Base-by-base conservation (phyloP, 2,797 vertebrate genomes). In the Yasuhikotakia modesta region DNA sequence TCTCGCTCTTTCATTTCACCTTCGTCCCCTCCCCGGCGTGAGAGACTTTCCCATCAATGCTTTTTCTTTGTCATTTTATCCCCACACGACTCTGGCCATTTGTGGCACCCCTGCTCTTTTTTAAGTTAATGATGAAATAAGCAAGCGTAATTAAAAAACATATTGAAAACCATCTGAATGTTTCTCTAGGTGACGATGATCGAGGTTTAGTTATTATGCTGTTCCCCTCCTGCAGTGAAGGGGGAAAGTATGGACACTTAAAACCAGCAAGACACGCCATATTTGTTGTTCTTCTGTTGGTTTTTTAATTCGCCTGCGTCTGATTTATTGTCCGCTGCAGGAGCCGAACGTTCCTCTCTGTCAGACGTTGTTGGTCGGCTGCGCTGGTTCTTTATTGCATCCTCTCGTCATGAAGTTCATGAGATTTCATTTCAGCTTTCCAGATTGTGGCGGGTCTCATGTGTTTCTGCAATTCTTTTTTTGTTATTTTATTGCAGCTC, bases 181-280 rank as follows among this genome's bases (percentile, higher is more conserved):
- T 92, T 93, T 90, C 93, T 93, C 93, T 92, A 85, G 93, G 93
- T 79, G 92, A 91, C 90, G 90, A 93, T 94, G 92, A 93, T 90
- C 87, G 90, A 90, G 89, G 87, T 87, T 88, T 90, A 91, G 93
- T 93, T 94, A 94, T 94, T 94, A 92, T 93, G 90, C 91, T 91
- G 88, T 88, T 89, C 89, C 92, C 91, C 93, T 92, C 93, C 92
- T 93, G 93, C 88, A 65, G 93, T 89, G 92, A 89, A 85, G 92
- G 88, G 89, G 88, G 81, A 88, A 89, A 86, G 87, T 81, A 87
- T 89, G 90, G 89, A 92, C 91, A 91, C 92, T 93, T 83, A 92
- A 86, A 93, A 92, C 88, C 92, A 93, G 93, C 93, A 93, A 91
- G 92, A 92, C 89, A 88, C 89, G 87, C 88, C 84, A 81, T 92